Percentiles rank a stretch among this genome's conserved stretches.
These are phyloP conservation scores for Atractosteus spatula DNA, from an alignment of 2,113 vertebrate species.

Conservation along the genomic window DNA sequence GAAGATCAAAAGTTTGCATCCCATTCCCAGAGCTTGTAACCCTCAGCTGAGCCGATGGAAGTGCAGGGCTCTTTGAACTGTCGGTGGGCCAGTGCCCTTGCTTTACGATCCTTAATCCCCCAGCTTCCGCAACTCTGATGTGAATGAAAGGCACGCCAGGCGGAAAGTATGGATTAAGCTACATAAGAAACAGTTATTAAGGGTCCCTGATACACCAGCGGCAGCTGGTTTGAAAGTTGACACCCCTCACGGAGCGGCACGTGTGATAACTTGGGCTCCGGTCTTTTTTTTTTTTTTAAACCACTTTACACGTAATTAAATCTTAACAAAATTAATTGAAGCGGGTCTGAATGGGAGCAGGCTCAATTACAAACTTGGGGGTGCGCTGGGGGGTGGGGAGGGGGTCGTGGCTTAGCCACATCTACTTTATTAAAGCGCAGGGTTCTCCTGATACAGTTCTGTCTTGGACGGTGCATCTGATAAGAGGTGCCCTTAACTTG, in stretches of 20 bases:
- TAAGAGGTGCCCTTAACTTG: background rate
- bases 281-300: no score
- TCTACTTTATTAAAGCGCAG: conserved; percentile 49
- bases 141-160: conserved; percentile 32
- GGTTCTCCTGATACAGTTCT: conserved; percentile 56
- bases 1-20: conserved; percentile 17
- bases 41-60: conserved; percentile 9
- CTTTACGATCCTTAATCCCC: conserved; percentile 25
- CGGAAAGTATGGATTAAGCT: conserved; percentile 25
- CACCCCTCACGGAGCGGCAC: conserved; percentile 61
- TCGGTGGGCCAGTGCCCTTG: conserved; percentile 28
- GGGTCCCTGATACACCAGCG: conserved; percentile 60
- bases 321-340: conserved; percentile 76
- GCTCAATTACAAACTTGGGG: conserved; percentile 62
- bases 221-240: conserved; percentile 60
- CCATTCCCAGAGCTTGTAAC: conserved; percentile 2
- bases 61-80: conserved; percentile 34
- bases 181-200: conserved; percentile 62
- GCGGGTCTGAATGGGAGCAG: conserved; percentile 71
- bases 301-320: conserved; percentile 69
- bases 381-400: conserved; percentile 29
- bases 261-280: conserved; percentile 64
- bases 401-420: conserved; percentile 42
- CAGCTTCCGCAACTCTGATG: conserved; percentile 13
- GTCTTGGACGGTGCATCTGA: conserved; percentile 44